A percentile compares a stretch with the other conserved stretches of the same genome.
Conservation (phyloP, 2,888 invertebrate species). For the Nymphalis c-album region DNA sequence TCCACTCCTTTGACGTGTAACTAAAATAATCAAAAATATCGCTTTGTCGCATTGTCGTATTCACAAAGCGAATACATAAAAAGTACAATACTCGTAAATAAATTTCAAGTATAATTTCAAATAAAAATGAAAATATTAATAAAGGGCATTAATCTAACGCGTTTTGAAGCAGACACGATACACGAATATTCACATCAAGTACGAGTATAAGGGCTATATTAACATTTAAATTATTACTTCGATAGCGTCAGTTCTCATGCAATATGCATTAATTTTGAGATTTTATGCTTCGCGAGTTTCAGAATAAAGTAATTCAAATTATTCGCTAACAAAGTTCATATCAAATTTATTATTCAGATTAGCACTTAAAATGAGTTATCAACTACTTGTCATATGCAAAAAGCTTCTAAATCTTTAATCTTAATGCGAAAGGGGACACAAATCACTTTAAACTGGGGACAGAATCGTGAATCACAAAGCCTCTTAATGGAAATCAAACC, state of each 20-base stretch:
- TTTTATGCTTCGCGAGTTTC: constrained; percentile 7
- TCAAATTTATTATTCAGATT: constrained; percentile 32
- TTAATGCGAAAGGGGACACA: constrained; percentile 28
- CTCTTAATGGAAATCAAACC: constrained; percentile 48
- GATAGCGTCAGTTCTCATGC: constrained; percentile 17
- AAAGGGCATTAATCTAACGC: constrained; percentile 2
- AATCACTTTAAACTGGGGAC: constrained; percentile 39
- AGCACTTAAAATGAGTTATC: constrained; percentile 35
- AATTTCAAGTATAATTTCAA: background rate
- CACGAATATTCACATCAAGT: constrained; percentile 10
- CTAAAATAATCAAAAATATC: too few relatives aligned
- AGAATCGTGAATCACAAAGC: constrained; percentile 44
- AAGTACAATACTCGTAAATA: background rate
- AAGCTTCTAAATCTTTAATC: constrained; percentile 35
- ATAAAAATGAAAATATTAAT: background rate
- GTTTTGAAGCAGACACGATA: constrained; percentile 1
- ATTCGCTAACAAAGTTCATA: constrained; percentile 22
- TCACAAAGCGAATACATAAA: background rate
- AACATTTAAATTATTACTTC: constrained; percentile 16
- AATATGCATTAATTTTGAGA: constrained; percentile 10
- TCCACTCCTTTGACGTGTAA: too few relatives aligned
- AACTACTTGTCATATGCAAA: constrained; percentile 31
- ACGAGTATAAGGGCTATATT: constrained; percentile 14
- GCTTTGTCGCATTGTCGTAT: too few relatives aligned
- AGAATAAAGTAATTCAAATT: constrained; percentile 22